These are phyloP conservation scores for Pygoscelis adeliae DNA, from an alignment of 2,113 vertebrate species.

Conservation along the genomic window DNA sequence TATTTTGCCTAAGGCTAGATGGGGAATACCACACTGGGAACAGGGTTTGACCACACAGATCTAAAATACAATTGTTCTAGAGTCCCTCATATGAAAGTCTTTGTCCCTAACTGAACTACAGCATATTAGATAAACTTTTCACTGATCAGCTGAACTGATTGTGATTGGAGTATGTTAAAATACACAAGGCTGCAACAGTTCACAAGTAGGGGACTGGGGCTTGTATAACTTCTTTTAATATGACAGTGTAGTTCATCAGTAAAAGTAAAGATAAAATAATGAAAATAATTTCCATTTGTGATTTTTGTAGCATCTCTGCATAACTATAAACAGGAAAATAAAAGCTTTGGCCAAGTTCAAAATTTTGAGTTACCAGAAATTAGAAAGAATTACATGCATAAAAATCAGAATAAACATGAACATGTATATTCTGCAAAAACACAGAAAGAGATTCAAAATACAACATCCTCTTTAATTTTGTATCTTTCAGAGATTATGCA, in stretches of 20 bases:
- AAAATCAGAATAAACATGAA: not conserved
- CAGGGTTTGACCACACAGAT: not conserved
- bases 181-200: not conserved
- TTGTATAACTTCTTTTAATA: not conserved
- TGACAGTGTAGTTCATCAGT: not conserved
- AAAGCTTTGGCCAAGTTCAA: not conserved
- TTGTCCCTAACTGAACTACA: not conserved
- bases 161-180: not conserved
- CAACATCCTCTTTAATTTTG: not conserved
- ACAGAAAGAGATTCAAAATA: not conserved
- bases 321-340: not conserved
- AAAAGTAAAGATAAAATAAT: not conserved
- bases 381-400: not conserved
- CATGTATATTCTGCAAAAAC: not conserved
- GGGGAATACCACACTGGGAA: not conserved
- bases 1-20: not conserved
- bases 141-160: not conserved
- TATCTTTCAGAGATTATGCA: not conserved
- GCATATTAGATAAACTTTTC: not conserved
- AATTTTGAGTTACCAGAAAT: not conserved
- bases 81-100: not conserved
- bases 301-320: not conserved
- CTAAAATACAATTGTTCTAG: not conserved
- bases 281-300: not conserved
- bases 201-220: not conserved